phyloP scores from a whole-genome alignment of 30 jellyfish, hydroid and myxozoan genomes.

The Morbakka virulenta region DNA sequence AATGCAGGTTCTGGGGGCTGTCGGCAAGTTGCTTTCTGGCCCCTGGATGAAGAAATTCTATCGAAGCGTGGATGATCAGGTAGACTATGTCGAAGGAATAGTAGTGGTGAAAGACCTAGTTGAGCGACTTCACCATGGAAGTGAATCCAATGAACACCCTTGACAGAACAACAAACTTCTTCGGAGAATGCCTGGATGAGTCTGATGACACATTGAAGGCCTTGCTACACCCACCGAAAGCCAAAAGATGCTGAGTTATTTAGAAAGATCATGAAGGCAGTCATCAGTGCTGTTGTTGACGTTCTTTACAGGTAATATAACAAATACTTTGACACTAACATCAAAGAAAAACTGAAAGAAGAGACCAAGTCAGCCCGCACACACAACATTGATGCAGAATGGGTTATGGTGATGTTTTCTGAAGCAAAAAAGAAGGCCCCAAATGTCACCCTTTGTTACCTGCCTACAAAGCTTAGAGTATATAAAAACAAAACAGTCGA shows the following conservation, averaged over 20 bases:
- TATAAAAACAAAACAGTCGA: conserved; percentile 6
- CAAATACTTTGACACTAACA: neutral
- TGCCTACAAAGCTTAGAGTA: conserved; percentile 18
- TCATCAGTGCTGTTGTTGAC: neutral
- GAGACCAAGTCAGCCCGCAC: conserved; percentile 18
- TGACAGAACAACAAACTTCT: conserved; percentile 5
- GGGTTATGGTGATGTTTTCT: conserved; percentile 33
- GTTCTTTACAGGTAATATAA: neutral
- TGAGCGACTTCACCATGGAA: conserved; percentile 9
- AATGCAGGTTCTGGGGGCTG: conserved; percentile 36
- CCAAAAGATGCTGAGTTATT: neutral
- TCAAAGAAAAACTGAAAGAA: neutral
- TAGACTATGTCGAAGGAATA: conserved; percentile 41
- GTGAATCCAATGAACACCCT: too few relatives aligned
- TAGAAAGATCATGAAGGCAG: neutral
- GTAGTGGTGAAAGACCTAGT: conserved; percentile 13
- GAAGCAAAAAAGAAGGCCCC: conserved; percentile 38
- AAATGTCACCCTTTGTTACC: conserved; percentile 30
- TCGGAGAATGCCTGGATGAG: neutral
- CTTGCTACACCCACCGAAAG: neutral
- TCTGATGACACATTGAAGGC: neutral
- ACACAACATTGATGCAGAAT: conserved; percentile 19
- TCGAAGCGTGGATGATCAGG: neutral
- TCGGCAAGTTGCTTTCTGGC: conserved; percentile 47
- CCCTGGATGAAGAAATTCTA: conserved; percentile 54